phyloP scores from a whole-genome alignment of 2,797 vertebrate genomes.

The Hylomyscus alleni region DNA sequence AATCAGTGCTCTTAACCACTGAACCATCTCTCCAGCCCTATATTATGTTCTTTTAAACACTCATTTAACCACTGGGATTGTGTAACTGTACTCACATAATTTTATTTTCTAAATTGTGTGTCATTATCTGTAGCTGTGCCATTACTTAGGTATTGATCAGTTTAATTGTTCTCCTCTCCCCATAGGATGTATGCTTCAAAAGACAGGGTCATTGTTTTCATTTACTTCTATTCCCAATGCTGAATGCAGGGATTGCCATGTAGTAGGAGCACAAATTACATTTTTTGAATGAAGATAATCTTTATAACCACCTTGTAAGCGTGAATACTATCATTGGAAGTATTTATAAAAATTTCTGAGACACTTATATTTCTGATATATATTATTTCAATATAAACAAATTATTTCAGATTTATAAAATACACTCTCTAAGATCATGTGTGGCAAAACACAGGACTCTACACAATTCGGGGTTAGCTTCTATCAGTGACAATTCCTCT shows the following conservation, averaged over 20 bases:
- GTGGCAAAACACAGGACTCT: not conserved
- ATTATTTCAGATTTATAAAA: slow-evolving; percentile 4
- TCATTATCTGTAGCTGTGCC: not conserved
- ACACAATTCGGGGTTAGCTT: slow-evolving; percentile 38
- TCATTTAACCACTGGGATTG: not conserved
- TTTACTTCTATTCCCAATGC: not conserved
- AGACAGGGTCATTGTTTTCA: not conserved
- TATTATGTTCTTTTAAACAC: not conserved
- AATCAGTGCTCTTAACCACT: too few species aligned
- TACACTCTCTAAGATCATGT: not conserved
- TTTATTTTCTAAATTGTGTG: not conserved
- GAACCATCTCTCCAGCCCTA: not conserved
- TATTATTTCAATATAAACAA: not conserved
- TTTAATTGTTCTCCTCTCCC: not conserved
- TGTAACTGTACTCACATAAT: not conserved
- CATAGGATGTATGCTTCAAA: not conserved
- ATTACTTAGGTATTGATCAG: not conserved
- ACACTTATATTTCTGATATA: not conserved
- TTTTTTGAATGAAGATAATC: slow-evolving; percentile 10
- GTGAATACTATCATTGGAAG: not conserved
- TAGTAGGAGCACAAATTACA: not conserved
- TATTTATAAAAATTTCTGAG: not conserved
- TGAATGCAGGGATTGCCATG: not conserved
- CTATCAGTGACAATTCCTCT: not conserved
- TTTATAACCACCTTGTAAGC: not conserved